Base-by-base conservation (phyloP, 2,797 vertebrate genomes). In the Huso huso region DNA sequence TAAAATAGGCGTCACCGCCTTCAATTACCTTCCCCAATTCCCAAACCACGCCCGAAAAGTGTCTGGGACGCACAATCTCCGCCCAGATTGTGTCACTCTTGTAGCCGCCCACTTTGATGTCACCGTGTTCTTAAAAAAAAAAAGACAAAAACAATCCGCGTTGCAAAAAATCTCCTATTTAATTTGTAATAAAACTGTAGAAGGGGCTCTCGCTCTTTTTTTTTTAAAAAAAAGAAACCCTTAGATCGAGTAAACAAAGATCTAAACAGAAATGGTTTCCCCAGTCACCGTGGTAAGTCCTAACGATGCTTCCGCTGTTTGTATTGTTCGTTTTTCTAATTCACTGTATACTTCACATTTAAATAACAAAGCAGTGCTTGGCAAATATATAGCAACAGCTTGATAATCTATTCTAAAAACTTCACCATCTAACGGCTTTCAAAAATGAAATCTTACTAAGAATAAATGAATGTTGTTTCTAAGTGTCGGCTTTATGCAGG, bases 221-320 rank as follows among this genome's bases (percentile, higher is more conserved):
- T 10, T 10, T 57, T n/a, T 18, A 18, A 48, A n/a, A 58, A 18
- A 48, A n/a, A 58, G 23, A 55, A 61, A 15, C 60, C 10, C 11
- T 65, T 4, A 53, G 48, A 52, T 62, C 51, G 50, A 10, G 48
- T 49, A 10, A 55, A 61, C 15, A 49, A 57, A 62, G 23, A 70
- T 65, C 59, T 65, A 67, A 64, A 72, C 71, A 75, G 84, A 69
- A 48, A 91, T 91, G 90, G 90, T 91, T 70, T 91, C 90, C 63
- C 90, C 89, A 55, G 89, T 87, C 8, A 88, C 89, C 49, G 90
- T 91, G 82, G 90, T 91, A 72, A 87, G 90, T 85, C 66, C 49
- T 51, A 37, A 37, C 23, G 23, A 37, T 37, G 23, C 23, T 37
- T 37, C 23, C 23, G 23, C 23, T 37, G 23, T 37, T 37, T 37